Evolutionary conservation across 2,113 vertebrate genomes (phyloP), one percentile per base, ranked within the genome.

Genomic region (Malurus cyaneus): DNA sequence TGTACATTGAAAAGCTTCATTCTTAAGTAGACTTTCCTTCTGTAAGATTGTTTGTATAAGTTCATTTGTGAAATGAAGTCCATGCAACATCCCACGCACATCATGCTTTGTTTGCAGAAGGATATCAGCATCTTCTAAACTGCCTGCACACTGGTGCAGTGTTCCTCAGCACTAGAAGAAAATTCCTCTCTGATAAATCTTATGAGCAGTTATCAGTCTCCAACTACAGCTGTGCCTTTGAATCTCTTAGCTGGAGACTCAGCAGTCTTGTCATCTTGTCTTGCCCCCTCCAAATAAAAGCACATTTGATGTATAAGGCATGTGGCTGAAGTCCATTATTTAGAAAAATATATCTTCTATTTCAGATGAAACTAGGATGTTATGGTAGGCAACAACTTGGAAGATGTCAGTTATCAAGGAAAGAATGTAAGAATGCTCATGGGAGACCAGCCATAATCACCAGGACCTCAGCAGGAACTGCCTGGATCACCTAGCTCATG

Each of bases 31-130:
- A 24, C 16, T 71, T 76, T 49, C 67, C 25, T 76, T 72, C 50
- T 56, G 6, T 50, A 29, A 69, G 49, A 77, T 28, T 73, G 29
- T 18, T 61, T 72, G 59, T 11, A 18, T 3, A 5, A 28, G 32
- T 29, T 60, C 12, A 19, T 69, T 54, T 1, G 5, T 52, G 34
- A 59, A 59, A n/a, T 14, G 42, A 49, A n/a, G 26, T 36, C 70
- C n/a, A 28, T 8, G 28, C 42, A 77, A 18, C 14, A 17, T 21
- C 61, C 44, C 47, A 14, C 23, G 6, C 0, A 2, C 21, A 2
- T 9, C 0, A 0, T 41, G 18, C 57, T 50, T 90, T 46, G 6
- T 34, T 31, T 50, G 67, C 52, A 59, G 50, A 44, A 46, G 56
- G n/a, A 39, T 15, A 50, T 11, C 29, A 47, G 62, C 24, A 32